Evolutionary conservation across 2,888 invertebrate species (phyloP).

Genomic region (Iphiclides podalirius): DNA sequence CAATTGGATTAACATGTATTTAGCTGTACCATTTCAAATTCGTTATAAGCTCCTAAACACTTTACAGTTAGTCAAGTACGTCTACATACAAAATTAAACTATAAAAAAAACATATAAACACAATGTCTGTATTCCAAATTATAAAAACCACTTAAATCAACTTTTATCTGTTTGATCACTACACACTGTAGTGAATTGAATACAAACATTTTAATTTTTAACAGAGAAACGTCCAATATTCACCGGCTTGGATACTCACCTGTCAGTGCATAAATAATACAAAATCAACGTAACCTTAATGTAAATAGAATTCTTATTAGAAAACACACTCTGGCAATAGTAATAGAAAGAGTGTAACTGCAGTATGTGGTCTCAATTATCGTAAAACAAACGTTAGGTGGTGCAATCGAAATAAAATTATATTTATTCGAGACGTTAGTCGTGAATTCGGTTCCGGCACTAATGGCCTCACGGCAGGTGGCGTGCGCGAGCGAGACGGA

Average conservation of each 20-base stretch:
- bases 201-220: constrained; percentile 1
- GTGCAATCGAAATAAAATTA: constrained; percentile 42
- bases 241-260: background rate
- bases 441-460: constrained; percentile 60
- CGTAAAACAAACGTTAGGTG: constrained; percentile 38
- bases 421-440: constrained; percentile 64
- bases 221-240: background rate
- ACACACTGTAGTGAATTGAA: constrained; percentile 1
- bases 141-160: background rate
- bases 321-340: background rate
- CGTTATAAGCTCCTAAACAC: too few species aligned
- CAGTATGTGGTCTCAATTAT: constrained; percentile 31
- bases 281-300: background rate
- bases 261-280: background rate
- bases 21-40: too few species aligned
- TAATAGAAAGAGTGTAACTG: constrained; percentile 22
- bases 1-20: too few species aligned
- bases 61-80: background rate
- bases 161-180: background rate
- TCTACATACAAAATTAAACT: background rate
- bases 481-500: constrained; percentile 39
- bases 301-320: background rate
- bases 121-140: background rate
- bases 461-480: constrained; percentile 65
- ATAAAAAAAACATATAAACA: background rate